These are phyloP conservation scores for Catamblyrhynchus diadema DNA, from an alignment of 2,797 vertebrate genomes.

Conservation along the genomic window DNA sequence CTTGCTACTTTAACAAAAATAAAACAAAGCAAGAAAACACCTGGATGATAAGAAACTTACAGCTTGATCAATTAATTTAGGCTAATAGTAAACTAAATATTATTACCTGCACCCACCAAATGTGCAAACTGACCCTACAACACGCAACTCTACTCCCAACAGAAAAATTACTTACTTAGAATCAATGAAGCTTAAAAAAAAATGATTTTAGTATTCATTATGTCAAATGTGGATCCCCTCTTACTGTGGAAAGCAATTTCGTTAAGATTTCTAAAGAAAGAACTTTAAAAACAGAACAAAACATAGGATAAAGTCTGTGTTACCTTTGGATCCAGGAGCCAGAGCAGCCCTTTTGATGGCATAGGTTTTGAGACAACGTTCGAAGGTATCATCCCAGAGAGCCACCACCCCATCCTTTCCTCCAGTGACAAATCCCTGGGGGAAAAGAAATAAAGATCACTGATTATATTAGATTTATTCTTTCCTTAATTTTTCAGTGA, in stretches of 20 bases:
- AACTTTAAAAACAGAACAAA: not conserved
- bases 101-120: not conserved
- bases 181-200: not conserved
- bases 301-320: not conserved
- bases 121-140: not conserved
- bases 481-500: not conserved
- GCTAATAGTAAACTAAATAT: not conserved
- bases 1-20: not conserved
- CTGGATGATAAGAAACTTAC: not conserved
- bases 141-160: not conserved
- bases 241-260: not conserved
- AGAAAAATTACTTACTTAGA: not conserved
- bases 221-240: not conserved
- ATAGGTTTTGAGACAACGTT: conserved; percentile 98
- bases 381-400: conserved; percentile 97
- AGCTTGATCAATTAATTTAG: not conserved
- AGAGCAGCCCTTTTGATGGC: conserved; percentile 95
- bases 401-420: conserved; percentile 97
- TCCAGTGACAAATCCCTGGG: conserved; percentile 95
- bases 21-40: not conserved
- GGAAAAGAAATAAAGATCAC: not conserved
- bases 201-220: not conserved
- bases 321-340: conserved; percentile 98
- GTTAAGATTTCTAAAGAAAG: not conserved
- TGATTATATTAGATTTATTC: not conserved